A percentile compares a stretch with the other conserved stretches of the same genome.
phyloP scores from a whole-genome alignment of 2,113 vertebrate genomes.

The Microtus pennsylvanicus region DNA sequence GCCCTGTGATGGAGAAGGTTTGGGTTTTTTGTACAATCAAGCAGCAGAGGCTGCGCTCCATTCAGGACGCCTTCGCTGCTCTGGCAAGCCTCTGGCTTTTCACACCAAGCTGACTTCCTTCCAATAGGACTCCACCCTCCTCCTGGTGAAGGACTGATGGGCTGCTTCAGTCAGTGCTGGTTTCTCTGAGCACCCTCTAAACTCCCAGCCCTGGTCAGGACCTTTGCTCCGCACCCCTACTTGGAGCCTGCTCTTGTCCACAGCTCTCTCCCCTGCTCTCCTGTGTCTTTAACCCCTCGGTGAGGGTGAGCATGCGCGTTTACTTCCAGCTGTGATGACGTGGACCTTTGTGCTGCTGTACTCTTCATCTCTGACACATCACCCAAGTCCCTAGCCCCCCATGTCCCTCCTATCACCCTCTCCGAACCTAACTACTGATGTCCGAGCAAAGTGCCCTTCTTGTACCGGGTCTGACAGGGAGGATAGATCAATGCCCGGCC shows the following conservation, averaged over 20 bases:
- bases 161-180: background rate
- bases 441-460: background rate
- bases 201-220: background rate
- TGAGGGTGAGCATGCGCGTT: no score
- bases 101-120: background rate
- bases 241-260: background rate
- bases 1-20: background rate
- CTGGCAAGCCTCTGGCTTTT: background rate
- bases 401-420: background rate
- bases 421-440: background rate
- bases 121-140: background rate
- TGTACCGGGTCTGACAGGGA: background rate
- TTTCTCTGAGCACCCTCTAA: constrained; percentile 18
- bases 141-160: background rate
- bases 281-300: background rate
- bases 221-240: background rate
- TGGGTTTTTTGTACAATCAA: background rate
- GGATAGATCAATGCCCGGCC: background rate
- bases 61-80: background rate
- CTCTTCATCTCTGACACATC: background rate
- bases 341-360: background rate
- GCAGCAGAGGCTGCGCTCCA: background rate
- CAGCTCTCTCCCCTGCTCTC: background rate
- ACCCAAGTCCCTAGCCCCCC: background rate
- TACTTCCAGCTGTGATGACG: background rate